Base-by-base conservation (phyloP, 2,888 invertebrate genomes). In the Ophion obscuratus region DNA sequence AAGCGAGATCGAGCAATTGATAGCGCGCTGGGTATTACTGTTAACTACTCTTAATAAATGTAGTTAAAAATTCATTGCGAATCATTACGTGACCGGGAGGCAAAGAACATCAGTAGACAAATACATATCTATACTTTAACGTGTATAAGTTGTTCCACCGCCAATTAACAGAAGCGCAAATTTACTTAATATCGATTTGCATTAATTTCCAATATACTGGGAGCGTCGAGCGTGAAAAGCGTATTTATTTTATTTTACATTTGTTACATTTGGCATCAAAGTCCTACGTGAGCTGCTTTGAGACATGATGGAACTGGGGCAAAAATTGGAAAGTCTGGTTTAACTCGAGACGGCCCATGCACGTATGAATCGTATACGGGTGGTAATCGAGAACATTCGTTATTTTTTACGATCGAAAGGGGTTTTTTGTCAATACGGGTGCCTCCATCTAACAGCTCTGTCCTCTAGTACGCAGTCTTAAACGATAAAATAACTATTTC, bases 1-100 rank as follows among this genome's bases (percentile, higher is more conserved):
- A 20, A 40, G 17, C n/a, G 20, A 66, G 57, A 68, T 67, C 1
- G 36, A 67, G 47, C 67, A 10, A 77, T 53, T 20, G 31, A 57
- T 68, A 40, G 14, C 77, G 57, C 57, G 67, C 4, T 14, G 59
- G 70, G 40, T 44, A 62, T 73, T 17, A 61, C 14, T 62, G 9
- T 47, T 47, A 64, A 70, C 20, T 71, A 17, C 31, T 81, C 20
- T 67, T 66, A 27, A 67, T 74, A 59, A 59, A 57, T 36, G 66
- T 59, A n/a, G 40, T 81, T 67, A 59, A 64, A 74, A 67, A 71
- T 74, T 81, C 24, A 74, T 67, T 59, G 67, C 10, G 31, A 27
- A 81, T 61, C 73, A 74, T 74, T 73, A 44, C 31, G 59, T 20
- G 67, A 66, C 64, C 5, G 59, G 57, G 61, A 57, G 44, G 73